Conservation (phyloP, 30 jellyfish, hydroid and myxozoan species). For the Sanderia malayensis region DNA sequence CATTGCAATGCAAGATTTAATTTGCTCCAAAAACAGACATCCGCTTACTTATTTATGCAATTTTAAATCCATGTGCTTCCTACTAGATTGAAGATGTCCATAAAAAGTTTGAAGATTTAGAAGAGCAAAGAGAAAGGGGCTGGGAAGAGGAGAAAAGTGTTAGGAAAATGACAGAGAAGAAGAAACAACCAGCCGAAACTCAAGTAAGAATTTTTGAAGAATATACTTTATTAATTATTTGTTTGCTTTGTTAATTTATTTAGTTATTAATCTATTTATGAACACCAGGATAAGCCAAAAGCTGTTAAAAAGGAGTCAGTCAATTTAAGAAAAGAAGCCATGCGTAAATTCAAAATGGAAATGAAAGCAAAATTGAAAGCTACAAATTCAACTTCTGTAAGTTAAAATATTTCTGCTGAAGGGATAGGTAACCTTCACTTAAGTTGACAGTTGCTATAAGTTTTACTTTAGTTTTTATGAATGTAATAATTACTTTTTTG, state of each 20-base stretch:
- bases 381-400: background rate
- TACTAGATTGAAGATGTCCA: conserved; percentile 72
- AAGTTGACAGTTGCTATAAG: too few relatives aligned
- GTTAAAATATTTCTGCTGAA: too few relatives aligned
- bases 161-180: conserved; percentile 3
- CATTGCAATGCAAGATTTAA: background rate
- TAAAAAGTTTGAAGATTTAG: conserved; percentile 53
- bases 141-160: conserved; percentile 46
- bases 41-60: too few relatives aligned
- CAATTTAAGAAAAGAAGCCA: conserved; percentile 3
- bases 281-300: conserved; percentile 11
- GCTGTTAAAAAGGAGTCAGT: background rate
- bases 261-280: background rate
- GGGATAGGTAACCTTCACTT: too few relatives aligned
- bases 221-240: background rate
- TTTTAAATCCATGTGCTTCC: background rate
- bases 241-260: conserved; percentile 1
- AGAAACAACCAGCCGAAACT: conserved; percentile 28
- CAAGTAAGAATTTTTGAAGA: conserved; percentile 21
- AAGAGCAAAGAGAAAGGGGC: conserved; percentile 13
- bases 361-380: conserved; percentile 26
- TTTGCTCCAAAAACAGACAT: background rate
- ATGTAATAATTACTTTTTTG: too few relatives aligned
- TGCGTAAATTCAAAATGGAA: conserved; percentile 13
- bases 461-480: too few relatives aligned